Evolutionary conservation across 2,888 invertebrate genomes (phyloP), one percentile per base, ranked within the genome.

Genomic region (Lycophotia porphyrea): DNA sequence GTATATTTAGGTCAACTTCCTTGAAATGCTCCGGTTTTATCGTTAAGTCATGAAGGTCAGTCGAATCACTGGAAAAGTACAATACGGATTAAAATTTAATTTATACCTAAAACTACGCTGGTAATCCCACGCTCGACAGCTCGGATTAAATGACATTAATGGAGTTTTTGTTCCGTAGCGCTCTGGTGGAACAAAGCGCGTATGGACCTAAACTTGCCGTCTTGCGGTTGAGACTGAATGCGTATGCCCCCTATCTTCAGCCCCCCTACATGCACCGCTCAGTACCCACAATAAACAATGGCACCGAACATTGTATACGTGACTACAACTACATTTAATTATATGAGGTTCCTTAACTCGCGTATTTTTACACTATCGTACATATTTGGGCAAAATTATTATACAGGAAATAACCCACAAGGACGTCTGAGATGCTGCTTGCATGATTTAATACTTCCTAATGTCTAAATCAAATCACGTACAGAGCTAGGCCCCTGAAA

Each of bases 101-200:
- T 94, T 92, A 92, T 93, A 94, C 93, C 93, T 94, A 93, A 95
- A 94, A 91, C 90, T 91, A 87, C 88, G 89, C 87, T 91, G 89
- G 92, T 93, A 95, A 95, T 95, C 94, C 94, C 93, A 94, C 94
- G 95, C 93, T 94, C 93, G 91, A 95, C 88, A 93, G 93, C 91
- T 88, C 91, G 90, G 90, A 93, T 94, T 92, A 93, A 94, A 95
- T 93, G 91, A 92, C 92, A 91, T 91, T 94, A 94, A 92, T 93
- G 88, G 88, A 89, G 90, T 93, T 94, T 94, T 94, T 94, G 89
- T 92, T 88, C 81, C 80, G 84, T 78, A 76, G 76, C 65, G 78
- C 71, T 72, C 78, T 85, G 79, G 88, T 82, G 77, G 82, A 84
- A 84, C 76, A 81, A 76, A 71, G 68, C 78, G 52, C 52, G 55